Percentiles rank a stretch among this genome's conserved stretches.
Evolutionary conservation across 1,140 invertebrate genomes (phyloP).

Genomic region (Ectropis grisescens): DNA sequence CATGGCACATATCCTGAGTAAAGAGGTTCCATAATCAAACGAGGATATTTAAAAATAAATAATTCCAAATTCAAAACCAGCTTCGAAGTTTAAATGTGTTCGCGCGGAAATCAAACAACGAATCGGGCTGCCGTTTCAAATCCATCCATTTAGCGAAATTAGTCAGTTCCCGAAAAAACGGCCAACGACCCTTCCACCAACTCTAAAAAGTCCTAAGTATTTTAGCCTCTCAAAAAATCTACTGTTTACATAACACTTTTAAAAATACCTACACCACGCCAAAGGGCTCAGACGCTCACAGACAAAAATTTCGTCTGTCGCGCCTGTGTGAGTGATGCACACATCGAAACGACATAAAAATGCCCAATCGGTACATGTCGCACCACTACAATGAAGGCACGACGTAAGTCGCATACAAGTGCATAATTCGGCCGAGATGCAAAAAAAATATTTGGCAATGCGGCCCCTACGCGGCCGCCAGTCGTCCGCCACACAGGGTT

Average conservation of each 20-base stretch:
- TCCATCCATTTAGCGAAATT: slow-evolving; percentile 49
- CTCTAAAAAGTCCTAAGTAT: slow-evolving; percentile 61
- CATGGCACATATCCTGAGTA: no score
- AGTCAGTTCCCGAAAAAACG: slow-evolving; percentile 65
- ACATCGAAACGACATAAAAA: slow-evolving; percentile 46
- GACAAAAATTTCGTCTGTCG: slow-evolving; percentile 38
- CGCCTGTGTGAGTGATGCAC: slow-evolving; percentile 49
- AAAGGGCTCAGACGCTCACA: slow-evolving; percentile 55
- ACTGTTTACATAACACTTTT: slow-evolving; percentile 66
- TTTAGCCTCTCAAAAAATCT: slow-evolving; percentile 49
- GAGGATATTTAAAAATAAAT: no score
- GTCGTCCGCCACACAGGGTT: slow-evolving; percentile 66
- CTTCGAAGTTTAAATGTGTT: slow-evolving; percentile 25
- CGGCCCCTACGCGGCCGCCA: slow-evolving; percentile 67
- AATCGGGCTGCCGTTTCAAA: slow-evolving; percentile 26
- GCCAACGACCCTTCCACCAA: slow-evolving; percentile 52
- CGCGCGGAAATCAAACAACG: slow-evolving; percentile 24
- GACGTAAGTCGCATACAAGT: slow-evolving; percentile 69
- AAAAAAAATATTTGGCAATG: slow-evolving; percentile 71
- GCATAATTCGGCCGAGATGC: slow-evolving; percentile 70
- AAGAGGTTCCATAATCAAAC: no score
- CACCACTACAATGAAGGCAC: slow-evolving; percentile 67
- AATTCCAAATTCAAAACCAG: slow-evolving; percentile 16
- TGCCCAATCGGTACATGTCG: slow-evolving; percentile 62
- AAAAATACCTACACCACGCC: slow-evolving; percentile 50